Evolutionary conservation across 2,888 invertebrate genomes (phyloP).

Genomic region (Drosophila merina): DNA sequence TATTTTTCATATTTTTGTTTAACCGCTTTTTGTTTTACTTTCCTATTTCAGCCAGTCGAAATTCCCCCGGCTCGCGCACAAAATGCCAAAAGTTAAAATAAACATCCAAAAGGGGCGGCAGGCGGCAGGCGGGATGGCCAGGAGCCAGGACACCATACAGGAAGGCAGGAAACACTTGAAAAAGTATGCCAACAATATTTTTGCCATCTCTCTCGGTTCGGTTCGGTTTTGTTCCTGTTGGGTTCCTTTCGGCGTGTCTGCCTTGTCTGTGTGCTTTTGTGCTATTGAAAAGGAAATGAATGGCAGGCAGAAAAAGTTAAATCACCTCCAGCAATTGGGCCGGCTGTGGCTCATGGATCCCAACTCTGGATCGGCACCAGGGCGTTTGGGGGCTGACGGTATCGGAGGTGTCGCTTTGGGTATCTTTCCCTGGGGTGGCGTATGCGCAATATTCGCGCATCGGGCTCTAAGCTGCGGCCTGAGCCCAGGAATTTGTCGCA

Average conservation of each 20-base stretch:
- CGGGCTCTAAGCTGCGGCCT: constrained; percentile 47
- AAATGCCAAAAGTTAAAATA: constrained; percentile 76
- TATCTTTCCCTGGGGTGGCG: constrained; percentile 37
- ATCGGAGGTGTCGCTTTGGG: constrained; percentile 16
- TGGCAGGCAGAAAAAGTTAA: constrained; percentile 73
- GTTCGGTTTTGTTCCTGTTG: background rate
- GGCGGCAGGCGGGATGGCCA: background rate
- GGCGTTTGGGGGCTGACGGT: constrained; percentile 2
- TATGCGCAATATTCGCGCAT: constrained; percentile 64
- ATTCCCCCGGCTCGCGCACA: constrained; percentile 53
- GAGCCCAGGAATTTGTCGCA: constrained; percentile 58
- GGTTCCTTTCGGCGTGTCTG: background rate
- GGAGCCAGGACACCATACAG: constrained; percentile 33
- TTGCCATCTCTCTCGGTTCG: constrained; percentile 44
- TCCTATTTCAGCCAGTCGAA: constrained; percentile 54
- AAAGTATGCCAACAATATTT: constrained; percentile 77
- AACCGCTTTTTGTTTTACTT: constrained; percentile 69
- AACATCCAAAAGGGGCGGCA: constrained; percentile 43
- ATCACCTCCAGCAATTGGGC: constrained; percentile 69
- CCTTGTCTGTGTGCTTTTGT: constrained; percentile 56
- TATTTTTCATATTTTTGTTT: constrained; percentile 63
- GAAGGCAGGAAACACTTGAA: constrained; percentile 69
- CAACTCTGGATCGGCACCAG: constrained; percentile 8
- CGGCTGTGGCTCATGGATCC: constrained; percentile 20
- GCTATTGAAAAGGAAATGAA: constrained; percentile 75